Evolutionary conservation across 2,113 vertebrate species (phyloP).

Genomic region (Planiliza haematocheilus): DNA sequence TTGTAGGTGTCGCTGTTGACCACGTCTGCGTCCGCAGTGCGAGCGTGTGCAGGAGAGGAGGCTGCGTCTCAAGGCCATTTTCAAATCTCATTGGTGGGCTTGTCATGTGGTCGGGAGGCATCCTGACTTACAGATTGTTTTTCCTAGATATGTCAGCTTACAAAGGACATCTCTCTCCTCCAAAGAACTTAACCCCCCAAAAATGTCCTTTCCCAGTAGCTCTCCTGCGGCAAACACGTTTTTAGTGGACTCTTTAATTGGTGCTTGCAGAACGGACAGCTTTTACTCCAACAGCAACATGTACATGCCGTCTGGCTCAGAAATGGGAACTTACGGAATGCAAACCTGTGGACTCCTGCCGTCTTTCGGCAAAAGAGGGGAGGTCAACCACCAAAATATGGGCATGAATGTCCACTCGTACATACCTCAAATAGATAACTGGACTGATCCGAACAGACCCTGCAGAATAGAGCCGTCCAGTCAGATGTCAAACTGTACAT

Average conservation of each 20-base stretch:
- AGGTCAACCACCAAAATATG: slow-evolving; percentile 98
- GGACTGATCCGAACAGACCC: slow-evolving; percentile 95
- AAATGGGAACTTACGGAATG: slow-evolving; percentile 99
- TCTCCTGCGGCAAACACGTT: slow-evolving; percentile 98
- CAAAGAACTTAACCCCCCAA: slow-evolving; percentile 90
- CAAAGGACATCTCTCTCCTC: slow-evolving; percentile 98
- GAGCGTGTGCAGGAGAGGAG: slow-evolving; percentile 83
- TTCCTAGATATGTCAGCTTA: slow-evolving; percentile 99
- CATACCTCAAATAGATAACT: slow-evolving; percentile 99
- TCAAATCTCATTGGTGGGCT: slow-evolving; percentile 99
- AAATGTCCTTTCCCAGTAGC: slow-evolving; percentile 99
- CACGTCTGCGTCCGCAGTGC: slow-evolving; percentile 84
- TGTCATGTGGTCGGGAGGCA: slow-evolving; percentile 99
- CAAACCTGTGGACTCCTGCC: slow-evolving; percentile 99
- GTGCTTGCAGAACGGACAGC: slow-evolving; percentile 98
- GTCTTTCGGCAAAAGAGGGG: slow-evolving; percentile 97
- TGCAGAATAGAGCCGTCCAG: slow-evolving; percentile 96
- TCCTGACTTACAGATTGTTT: slow-evolving; percentile 98
- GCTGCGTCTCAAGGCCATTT: slow-evolving; percentile 97
- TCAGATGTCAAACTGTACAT: slow-evolving; percentile 96
- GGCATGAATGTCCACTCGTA: slow-evolving; percentile 99
- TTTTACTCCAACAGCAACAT: slow-evolving; percentile 99
- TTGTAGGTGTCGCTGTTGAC: slow-evolving; percentile 97
- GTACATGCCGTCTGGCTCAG: slow-evolving; percentile 97
- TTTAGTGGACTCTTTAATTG: slow-evolving; percentile 98